Percentiles rank a stretch among this genome's conserved stretches.
phyloP scores from a whole-genome alignment of 2,113 vertebrate species.

The Erpornis zantholeuca region DNA sequence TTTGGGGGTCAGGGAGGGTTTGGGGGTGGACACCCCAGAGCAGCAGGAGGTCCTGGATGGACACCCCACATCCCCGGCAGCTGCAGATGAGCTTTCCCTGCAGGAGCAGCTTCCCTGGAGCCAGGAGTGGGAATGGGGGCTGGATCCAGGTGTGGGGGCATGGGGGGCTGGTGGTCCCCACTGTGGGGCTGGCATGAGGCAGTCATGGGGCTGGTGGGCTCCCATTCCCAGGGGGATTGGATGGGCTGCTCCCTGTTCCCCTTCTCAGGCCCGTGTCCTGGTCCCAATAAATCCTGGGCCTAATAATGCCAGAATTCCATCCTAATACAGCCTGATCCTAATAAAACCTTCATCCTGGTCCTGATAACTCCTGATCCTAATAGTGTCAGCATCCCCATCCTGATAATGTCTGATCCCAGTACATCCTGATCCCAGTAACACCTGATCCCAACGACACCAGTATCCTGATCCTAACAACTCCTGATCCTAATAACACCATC shows the following conservation, averaged over 20 bases:
- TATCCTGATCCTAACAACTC: neutral
- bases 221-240: neutral
- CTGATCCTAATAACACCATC: too few relatives aligned
- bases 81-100: neutral
- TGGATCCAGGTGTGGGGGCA: neutral
- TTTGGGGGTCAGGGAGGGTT: neutral
- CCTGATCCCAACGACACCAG: neutral
- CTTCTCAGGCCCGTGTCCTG: accelerated
- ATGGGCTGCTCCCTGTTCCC: neutral
- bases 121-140: accelerated
- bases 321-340: neutral
- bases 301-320: neutral
- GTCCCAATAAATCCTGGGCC: neutral
- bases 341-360: neutral
- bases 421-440: neutral
- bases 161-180: neutral
- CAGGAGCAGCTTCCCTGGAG: neutral
- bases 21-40: neutral
- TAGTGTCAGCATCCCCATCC: accelerated
- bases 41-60: neutral
- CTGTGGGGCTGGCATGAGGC: accelerated
- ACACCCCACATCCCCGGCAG: accelerated
- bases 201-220: neutral
- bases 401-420: neutral
- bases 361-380: neutral